Base-by-base conservation (phyloP, 2,888 invertebrate genomes). In the Cerastoderma edule region DNA sequence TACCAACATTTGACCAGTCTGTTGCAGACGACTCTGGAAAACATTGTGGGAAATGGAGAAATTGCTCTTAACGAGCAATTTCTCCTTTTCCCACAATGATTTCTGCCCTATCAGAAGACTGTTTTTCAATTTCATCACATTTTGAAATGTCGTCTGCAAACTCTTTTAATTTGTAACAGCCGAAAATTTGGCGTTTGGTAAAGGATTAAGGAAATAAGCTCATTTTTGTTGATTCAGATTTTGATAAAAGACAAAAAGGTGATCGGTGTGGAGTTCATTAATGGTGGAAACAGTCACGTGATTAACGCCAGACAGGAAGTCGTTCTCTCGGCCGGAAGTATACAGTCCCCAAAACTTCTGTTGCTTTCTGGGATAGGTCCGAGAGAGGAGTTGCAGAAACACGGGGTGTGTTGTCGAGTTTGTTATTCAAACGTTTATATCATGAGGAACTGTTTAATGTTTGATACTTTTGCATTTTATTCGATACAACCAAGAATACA, bases 341-440 rank as follows among this genome's bases (percentile, higher is more conserved):
- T 57, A 22, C 57, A 57, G 10, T 33, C 57, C 1, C 57, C 57
- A 22, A 57, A 57, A 24, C 16, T 57, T 22, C 22, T 57, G 57
- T 35, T 57, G 57, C 22, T 57, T 2, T 57, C 57, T 33, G 57
- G 57, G 16, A 57, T 57, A 57, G 57, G 57, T 1, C 57, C 57
- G 1, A 57, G 28, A 33, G 57, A 57, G 22, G 57, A 57, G 33
- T 22, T 57, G 22, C 13, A 35, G 22, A 32, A 33, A 35, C 33
- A 57, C 35, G 35, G 35, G 5, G 57, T 57, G 28, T 1, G 57
- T 33, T 33, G n/a, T n/a, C n/a, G n/a, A n/a, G n/a, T n/a, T n/a
- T n/a, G n/a, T n/a, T n/a, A n/a, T n/a, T n/a, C n/a, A n/a, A n/a
- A n/a, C n/a, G n/a, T n/a, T n/a, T n/a, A n/a, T n/a, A n/a, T n/a